These are phyloP conservation scores for Hyposmocoma kahamanoa DNA, from an alignment of 1,140 invertebrate species.

Conservation along the genomic window DNA sequence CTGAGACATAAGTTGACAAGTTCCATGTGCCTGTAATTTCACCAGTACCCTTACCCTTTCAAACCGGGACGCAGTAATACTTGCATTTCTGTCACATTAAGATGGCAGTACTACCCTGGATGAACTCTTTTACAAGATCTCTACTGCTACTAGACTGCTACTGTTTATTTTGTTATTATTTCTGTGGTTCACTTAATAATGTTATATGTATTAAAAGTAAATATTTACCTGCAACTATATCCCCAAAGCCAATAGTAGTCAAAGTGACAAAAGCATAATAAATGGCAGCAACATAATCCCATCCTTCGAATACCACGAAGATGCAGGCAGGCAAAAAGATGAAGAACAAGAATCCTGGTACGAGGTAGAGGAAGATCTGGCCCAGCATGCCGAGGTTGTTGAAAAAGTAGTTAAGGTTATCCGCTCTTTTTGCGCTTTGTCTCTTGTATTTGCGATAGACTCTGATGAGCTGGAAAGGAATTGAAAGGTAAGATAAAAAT, in stretches of 20 bases:
- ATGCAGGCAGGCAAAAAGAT: constrained; percentile 94
- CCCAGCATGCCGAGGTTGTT: constrained; percentile 80
- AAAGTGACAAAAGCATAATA: constrained; percentile 95
- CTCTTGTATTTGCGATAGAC: constrained; percentile 86
- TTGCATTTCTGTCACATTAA: too few relatives aligned
- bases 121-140: too few relatives aligned
- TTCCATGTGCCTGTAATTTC: too few relatives aligned
- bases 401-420: constrained; percentile 76
- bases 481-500: constrained; percentile 10
- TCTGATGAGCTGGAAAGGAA: constrained; percentile 77
- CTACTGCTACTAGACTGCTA: too few relatives aligned
- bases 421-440: constrained; percentile 75
- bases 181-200: too few relatives aligned
- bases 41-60: too few relatives aligned
- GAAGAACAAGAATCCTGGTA: constrained; percentile 91
- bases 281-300: constrained; percentile 91
- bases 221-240: constrained; percentile 87
- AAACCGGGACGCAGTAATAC: too few relatives aligned
- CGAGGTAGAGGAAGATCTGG: constrained; percentile 85
- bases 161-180: too few relatives aligned
- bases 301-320: constrained; percentile 90
- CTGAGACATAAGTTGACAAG: too few relatives aligned
- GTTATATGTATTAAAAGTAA: too few relatives aligned
- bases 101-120: too few relatives aligned
- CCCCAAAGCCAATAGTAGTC: constrained; percentile 96